These are phyloP conservation scores for Eira barbara DNA, from an alignment of 2,113 vertebrate genomes.

Conservation along the genomic window DNA sequence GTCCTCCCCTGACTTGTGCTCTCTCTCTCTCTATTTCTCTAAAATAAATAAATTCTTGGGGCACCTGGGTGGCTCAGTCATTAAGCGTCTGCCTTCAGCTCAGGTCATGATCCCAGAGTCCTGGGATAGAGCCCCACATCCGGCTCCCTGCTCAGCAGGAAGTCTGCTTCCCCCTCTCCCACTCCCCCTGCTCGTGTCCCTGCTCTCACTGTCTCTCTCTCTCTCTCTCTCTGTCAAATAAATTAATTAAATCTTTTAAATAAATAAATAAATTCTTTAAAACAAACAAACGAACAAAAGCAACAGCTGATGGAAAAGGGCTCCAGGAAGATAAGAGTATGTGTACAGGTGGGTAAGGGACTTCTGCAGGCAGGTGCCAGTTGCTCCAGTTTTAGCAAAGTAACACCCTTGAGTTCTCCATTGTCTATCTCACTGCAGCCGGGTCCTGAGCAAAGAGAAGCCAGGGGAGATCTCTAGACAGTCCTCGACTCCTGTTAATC, in stretches of 20 bases:
- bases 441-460: background rate
- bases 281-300: background rate
- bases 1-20: background rate
- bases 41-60: background rate
- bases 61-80: no score
- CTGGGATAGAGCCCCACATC: no score
- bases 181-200: no score
- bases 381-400: background rate
- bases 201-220: background rate
- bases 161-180: no score
- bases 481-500: background rate
- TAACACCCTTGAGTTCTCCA: background rate
- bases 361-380: background rate
- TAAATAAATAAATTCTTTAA: background rate
- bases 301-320: background rate
- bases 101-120: no score
- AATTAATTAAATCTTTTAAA: background rate
- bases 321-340: no score
- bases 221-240: background rate
- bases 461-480: background rate
- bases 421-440: background rate
- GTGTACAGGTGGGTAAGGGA: background rate
- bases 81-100: no score
- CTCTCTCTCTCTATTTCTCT: background rate
- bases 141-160: no score